A percentile compares a stretch with the other conserved stretches of the same genome.
phyloP scores from a whole-genome alignment of 2,113 vertebrate species.

The Alethe diademata region DNA sequence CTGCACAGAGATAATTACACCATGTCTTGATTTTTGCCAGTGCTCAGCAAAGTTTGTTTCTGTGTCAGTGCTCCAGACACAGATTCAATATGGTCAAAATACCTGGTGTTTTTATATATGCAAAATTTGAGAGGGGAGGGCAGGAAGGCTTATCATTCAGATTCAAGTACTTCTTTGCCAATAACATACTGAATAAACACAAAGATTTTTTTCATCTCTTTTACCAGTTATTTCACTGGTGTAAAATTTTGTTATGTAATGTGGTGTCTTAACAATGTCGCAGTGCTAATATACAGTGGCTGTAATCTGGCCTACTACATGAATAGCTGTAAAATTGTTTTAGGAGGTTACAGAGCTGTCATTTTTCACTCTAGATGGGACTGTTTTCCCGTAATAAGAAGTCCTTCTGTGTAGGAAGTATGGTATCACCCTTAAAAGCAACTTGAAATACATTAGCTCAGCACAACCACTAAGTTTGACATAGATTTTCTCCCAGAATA shows the following conservation, averaged over 20 bases:
- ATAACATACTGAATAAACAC: background rate
- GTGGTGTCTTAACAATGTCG: background rate
- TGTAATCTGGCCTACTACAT: background rate
- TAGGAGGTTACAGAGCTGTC: background rate
- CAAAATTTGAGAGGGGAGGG: background rate
- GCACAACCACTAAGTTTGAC: background rate
- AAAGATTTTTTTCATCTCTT: background rate
- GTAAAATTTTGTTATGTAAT: background rate
- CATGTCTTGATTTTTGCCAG: background rate
- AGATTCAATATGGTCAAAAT: background rate
- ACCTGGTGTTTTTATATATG: background rate
- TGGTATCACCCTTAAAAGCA: background rate
- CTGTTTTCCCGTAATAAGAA: background rate
- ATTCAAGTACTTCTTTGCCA: background rate
- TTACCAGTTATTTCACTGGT: background rate
- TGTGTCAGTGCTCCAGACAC: fast-evolving
- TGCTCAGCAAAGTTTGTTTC: background rate
- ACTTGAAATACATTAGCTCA: background rate
- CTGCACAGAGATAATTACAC: background rate
- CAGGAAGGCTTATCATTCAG: fast-evolving
- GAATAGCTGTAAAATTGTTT: background rate
- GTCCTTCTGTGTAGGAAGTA: background rate
- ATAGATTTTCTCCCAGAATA: background rate
- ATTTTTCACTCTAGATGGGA: background rate
- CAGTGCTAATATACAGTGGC: background rate